Evolutionary conservation across 2,113 vertebrate genomes (phyloP).

Genomic region (Addax nasomaculatus): DNA sequence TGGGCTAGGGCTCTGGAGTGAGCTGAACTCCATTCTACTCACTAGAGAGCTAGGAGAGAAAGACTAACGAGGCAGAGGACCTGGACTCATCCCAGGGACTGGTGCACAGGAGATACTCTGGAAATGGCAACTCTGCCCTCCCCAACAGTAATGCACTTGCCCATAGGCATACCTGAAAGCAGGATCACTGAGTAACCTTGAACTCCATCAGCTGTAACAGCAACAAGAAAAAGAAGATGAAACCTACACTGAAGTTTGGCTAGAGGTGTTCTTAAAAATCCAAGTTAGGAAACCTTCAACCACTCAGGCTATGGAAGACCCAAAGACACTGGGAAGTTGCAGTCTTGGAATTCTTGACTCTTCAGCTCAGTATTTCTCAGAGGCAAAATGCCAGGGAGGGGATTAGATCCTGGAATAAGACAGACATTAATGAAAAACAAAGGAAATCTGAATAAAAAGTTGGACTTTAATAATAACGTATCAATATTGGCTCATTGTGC

Average conservation of each 20-base stretch:
- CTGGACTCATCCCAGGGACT: background rate
- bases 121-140: background rate
- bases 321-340: background rate
- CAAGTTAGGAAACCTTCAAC: background rate
- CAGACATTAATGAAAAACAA: background rate
- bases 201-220: background rate
- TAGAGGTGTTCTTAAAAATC: background rate
- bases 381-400: background rate
- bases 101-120: background rate
- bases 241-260: background rate
- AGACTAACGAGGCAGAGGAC: background rate
- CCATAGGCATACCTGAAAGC: background rate
- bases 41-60: background rate
- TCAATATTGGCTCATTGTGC: background rate
- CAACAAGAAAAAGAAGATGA: background rate
- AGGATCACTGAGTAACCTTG: background rate
- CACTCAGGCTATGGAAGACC: background rate
- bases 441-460: background rate
- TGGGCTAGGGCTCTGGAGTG: background rate
- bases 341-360: background rate
- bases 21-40: background rate
- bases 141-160: background rate
- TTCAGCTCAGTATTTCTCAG: background rate
- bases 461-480: background rate
- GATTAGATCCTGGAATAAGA: background rate